Evolutionary conservation across 2,797 vertebrate genomes (phyloP).

Genomic region (Rousettus madagascariensis): DNA sequence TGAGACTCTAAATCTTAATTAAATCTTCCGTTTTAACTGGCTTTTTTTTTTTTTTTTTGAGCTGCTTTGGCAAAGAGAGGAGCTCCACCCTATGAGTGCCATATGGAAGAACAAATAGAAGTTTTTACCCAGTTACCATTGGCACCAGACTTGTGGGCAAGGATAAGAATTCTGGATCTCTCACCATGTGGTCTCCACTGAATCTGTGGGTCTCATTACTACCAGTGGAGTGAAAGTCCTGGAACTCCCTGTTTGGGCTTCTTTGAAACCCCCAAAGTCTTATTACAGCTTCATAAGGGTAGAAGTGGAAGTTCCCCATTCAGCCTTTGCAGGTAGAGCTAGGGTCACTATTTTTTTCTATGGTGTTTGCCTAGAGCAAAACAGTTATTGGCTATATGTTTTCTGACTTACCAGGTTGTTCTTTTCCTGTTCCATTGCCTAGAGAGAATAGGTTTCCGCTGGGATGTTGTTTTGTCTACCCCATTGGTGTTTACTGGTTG

Average conservation of each 20-base stretch:
- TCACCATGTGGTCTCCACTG: neutral
- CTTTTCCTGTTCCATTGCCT: neutral
- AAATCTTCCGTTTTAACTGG: neutral
- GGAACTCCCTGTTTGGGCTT: neutral
- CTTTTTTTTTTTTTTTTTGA: neutral
- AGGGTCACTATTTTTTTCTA: no score
- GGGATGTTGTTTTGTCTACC: accelerated
- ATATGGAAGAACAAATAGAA: neutral
- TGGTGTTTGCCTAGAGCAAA: neutral
- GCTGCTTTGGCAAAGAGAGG: neutral
- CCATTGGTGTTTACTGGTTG: neutral
- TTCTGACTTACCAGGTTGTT: neutral
- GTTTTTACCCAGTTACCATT: neutral
- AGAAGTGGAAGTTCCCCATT: neutral
- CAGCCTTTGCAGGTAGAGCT: neutral
- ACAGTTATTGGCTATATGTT: neutral
- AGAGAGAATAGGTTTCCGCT: neutral
- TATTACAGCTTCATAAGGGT: neutral
- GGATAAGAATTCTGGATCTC: neutral
- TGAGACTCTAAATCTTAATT: neutral
- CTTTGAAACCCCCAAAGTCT: neutral
- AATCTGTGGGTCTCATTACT: neutral
- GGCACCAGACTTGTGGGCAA: no score
- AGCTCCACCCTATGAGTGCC: neutral
- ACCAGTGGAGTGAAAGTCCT: accelerated